Evolutionary conservation across 2,113 vertebrate genomes (phyloP).

Genomic region (Sphaerodactylus townsendi): DNA sequence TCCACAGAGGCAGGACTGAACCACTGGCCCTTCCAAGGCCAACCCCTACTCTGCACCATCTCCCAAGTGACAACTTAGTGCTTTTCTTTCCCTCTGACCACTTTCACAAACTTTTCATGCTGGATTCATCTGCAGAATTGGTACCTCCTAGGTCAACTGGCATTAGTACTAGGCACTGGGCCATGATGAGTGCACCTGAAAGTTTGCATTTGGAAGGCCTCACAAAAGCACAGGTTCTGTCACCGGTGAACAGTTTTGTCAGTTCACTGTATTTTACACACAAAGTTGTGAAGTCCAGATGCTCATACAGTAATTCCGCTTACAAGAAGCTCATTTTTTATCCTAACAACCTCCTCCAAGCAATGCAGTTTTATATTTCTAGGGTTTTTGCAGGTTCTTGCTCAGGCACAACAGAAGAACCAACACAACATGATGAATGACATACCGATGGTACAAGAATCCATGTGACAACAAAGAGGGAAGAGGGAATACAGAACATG

Average conservation of each 20-base stretch:
- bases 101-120: background rate
- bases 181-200: background rate
- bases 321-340: constrained; percentile 18
- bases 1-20: too few species aligned
- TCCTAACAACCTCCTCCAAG: background rate
- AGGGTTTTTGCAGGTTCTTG: constrained; percentile 24
- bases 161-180: too few species aligned
- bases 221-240: background rate
- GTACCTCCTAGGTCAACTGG: background rate
- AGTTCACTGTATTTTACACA: constrained; percentile 36
- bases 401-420: constrained; percentile 39
- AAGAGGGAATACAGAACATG: background rate
- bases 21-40: too few species aligned
- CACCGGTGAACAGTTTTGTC: constrained; percentile 40
- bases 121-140: constrained; percentile 14
- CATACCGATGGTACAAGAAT: constrained; percentile 30
- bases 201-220: constrained; percentile 22
- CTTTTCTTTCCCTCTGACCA: background rate
- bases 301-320: background rate
- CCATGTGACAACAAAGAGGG: background rate
- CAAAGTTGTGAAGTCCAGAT: constrained; percentile 47
- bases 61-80: background rate
- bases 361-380: background rate
- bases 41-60: too few species aligned
- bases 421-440: constrained; percentile 26